Evolutionary conservation across 2,888 invertebrate genomes (phyloP).

Genomic region (Tachina grossa): DNA sequence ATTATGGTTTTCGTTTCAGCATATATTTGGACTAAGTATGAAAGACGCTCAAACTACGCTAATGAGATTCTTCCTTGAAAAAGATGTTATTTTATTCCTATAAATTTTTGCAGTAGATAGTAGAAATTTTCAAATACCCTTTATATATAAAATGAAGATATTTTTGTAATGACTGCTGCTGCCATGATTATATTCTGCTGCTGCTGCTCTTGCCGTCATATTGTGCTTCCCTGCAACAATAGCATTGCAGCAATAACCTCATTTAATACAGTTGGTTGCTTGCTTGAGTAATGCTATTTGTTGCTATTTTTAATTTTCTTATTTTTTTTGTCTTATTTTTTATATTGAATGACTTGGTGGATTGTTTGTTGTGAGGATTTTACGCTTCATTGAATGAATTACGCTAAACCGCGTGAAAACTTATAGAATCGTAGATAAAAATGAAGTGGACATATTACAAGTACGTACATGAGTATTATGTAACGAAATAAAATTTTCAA

Average conservation of each 20-base stretch:
- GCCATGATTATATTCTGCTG: background rate
- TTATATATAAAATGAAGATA: slow-evolving; percentile 10
- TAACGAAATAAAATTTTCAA: background rate
- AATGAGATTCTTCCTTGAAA: too few relatives aligned
- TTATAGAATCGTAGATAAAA: slow-evolving; percentile 38
- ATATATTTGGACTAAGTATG: too few relatives aligned
- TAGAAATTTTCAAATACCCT: background rate
- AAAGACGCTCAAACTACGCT: too few relatives aligned
- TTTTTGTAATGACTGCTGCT: background rate
- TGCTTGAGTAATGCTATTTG: slow-evolving; percentile 47
- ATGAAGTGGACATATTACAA: slow-evolving; percentile 26
- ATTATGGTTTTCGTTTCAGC: too few relatives aligned
- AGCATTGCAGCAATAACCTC: slow-evolving; percentile 59
- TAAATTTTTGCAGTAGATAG: background rate
- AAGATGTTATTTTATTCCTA: too few relatives aligned
- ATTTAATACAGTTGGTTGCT: slow-evolving; percentile 55
- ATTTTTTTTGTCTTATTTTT: background rate
- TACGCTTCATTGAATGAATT: slow-evolving; percentile 68
- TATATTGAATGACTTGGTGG: slow-evolving; percentile 48
- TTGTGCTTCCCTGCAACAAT: slow-evolving; percentile 47
- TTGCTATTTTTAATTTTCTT: slow-evolving; percentile 10
- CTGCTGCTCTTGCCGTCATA: slow-evolving; percentile 16
- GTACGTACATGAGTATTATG: background rate
- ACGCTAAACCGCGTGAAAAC: slow-evolving; percentile 64
- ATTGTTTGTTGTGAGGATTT: slow-evolving; percentile 60